Percentiles rank a stretch among this genome's conserved stretches.
Evolutionary conservation across 2,113 vertebrate genomes (phyloP).

Genomic region (Brachirus orientalis): DNA sequence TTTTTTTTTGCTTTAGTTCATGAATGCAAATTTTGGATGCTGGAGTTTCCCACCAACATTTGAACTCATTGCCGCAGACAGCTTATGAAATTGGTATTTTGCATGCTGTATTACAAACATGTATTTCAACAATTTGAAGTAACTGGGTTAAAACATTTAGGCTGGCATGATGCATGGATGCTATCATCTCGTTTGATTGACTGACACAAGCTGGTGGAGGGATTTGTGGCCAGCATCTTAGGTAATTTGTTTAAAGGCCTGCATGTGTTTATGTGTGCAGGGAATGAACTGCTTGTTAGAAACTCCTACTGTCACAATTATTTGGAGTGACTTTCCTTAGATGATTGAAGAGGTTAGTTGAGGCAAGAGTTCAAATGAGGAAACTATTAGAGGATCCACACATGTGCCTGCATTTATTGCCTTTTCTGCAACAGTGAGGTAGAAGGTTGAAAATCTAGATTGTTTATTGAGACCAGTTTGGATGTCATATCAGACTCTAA

Average conservation of each 20-base stretch:
- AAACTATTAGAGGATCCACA: constrained; percentile 28
- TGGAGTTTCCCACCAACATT: too few species aligned
- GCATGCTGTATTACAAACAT: neutral
- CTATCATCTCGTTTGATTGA: too few species aligned
- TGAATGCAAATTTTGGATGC: too few species aligned
- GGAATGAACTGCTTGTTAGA: too few species aligned
- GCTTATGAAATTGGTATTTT: too few species aligned
- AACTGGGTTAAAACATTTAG: neutral
- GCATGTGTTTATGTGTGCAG: too few species aligned
- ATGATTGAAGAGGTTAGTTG: constrained; percentile 38
- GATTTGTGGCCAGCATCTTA: too few species aligned
- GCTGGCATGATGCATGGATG: too few species aligned
- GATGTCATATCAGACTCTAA: constrained; percentile 23
- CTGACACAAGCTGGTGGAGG: too few species aligned
- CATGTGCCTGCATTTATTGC: constrained; percentile 7
- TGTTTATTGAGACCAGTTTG: constrained; percentile 43
- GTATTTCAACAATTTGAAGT: neutral
- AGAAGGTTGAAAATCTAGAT: constrained; percentile 11
- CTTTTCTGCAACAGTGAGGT: constrained; percentile 30
- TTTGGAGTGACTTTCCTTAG: constrained; percentile 41
- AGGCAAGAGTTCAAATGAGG: constrained; percentile 39
- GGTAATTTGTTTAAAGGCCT: too few species aligned
- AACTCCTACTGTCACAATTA: constrained; percentile 24
- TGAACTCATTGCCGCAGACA: too few species aligned
- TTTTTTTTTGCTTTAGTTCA: too few species aligned